Evolutionary conservation across 2,113 vertebrate genomes (phyloP).

Genomic region (Oncorhynchus clarkii): DNA sequence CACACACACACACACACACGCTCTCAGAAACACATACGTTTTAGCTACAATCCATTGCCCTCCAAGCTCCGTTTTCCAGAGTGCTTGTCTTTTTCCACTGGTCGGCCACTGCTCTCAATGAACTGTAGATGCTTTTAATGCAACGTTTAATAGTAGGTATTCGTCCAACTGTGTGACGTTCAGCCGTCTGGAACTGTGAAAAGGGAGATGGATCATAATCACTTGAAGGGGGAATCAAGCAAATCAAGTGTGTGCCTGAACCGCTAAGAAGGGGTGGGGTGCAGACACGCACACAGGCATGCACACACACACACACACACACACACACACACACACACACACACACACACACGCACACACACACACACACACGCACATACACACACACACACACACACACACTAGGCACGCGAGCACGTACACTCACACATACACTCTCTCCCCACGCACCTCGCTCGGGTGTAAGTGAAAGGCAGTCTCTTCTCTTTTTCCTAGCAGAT

Average conservation of each 20-base stretch:
- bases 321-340: background rate
- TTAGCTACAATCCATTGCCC: background rate
- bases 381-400: background rate
- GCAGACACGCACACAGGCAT: slow-evolving; percentile 3
- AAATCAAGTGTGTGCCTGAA: slow-evolving; percentile 23
- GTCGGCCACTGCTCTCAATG: slow-evolving; percentile 42
- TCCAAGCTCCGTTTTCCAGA: no score
- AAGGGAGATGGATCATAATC: slow-evolving; percentile 64
- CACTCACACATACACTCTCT: slow-evolving; percentile 2
- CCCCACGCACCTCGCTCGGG: slow-evolving; percentile 34
- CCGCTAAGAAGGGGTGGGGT: background rate
- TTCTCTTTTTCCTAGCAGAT: slow-evolving; percentile 19
- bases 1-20: no score
- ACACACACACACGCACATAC: background rate
- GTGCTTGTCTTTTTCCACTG: background rate
- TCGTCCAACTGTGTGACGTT: slow-evolving; percentile 59
- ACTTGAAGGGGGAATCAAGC: slow-evolving; percentile 60
- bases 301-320: background rate
- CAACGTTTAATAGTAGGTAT: slow-evolving; percentile 66
- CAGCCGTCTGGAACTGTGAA: slow-evolving; percentile 57
- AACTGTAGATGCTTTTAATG: slow-evolving; percentile 52
- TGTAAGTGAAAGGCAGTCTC: slow-evolving; percentile 32
- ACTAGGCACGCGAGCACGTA: no score
- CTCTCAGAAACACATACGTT: background rate
- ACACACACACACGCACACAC: background rate